Percentiles rank a stretch among this genome's conserved stretches.
phyloP scores from a whole-genome alignment of 2,888 invertebrate genomes.

The Auanema freiburgensis region DNA sequence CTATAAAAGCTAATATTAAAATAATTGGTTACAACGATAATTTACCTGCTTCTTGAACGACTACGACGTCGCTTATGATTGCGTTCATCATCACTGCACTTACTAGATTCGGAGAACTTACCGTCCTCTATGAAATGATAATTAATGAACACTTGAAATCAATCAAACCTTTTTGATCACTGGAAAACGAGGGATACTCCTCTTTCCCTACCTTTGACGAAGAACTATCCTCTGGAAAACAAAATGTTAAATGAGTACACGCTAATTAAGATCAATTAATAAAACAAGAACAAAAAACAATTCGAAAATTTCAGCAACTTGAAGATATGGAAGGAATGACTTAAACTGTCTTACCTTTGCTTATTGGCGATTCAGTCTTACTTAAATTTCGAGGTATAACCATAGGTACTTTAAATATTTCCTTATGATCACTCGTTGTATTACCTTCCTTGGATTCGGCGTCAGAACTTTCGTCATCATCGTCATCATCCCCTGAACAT shows the following conservation, averaged over 20 bases:
- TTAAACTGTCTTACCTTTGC: constrained; percentile 10
- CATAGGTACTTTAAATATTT: constrained; percentile 36
- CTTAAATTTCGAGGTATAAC: constrained; percentile 43
- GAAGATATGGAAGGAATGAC: no score
- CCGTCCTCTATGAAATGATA: background rate
- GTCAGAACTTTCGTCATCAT: constrained; percentile 7
- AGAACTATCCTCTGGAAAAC: no score
- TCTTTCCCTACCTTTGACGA: no score
- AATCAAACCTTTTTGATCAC: background rate
- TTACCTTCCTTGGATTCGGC: background rate
- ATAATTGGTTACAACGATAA: no score
- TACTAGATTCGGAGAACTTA: background rate
- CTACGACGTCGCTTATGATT: constrained; percentile 9
- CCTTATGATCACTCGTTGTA: constrained; percentile 11
- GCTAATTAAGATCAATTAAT: no score
- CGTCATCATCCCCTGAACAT: constrained; percentile 20
- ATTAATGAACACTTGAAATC: background rate
- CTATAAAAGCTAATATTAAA: no score
- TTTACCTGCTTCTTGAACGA: background rate
- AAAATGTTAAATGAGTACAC: no score
- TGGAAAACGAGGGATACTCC: background rate
- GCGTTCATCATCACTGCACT: background rate
- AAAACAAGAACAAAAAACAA: no score
- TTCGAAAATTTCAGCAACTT: no score
- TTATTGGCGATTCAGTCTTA: constrained; percentile 10